Percentiles rank a stretch among this genome's conserved stretches.
Conservation (phyloP, 2,797 vertebrate species). For the Ficedula albicollis region DNA sequence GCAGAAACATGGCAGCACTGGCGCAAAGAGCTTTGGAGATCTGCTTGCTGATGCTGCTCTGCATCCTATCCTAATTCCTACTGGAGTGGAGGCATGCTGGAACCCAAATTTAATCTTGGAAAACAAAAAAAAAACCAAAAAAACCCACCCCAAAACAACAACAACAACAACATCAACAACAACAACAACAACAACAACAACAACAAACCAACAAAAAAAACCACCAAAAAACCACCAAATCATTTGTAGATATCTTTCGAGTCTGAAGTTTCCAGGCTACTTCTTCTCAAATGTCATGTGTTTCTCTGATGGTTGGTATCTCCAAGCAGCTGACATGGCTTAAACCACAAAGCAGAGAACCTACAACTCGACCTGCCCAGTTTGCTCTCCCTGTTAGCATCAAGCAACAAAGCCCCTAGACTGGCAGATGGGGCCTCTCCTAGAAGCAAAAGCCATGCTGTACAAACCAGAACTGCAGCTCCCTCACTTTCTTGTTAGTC, state of each 20-base stretch:
- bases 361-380: neutral
- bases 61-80: neutral
- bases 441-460: fast-evolving
- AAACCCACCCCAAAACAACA: too few species aligned
- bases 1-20: neutral
- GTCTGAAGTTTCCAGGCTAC: neutral
- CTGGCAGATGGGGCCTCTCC: neutral
- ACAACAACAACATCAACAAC: too few species aligned
- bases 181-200: too few species aligned
- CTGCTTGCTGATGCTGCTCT: neutral
- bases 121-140: neutral
- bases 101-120: neutral
- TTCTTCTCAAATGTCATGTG: neutral
- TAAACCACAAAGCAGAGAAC: neutral
- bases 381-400: neutral
- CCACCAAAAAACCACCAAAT: too few species aligned
- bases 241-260: neutral
- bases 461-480: neutral
- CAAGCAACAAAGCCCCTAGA: neutral
- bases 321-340: neutral
- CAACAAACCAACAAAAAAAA: too few species aligned
- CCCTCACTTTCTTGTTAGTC: neutral
- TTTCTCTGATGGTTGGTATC: neutral
- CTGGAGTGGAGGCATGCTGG: neutral
- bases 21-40: neutral